These are phyloP conservation scores for Amblyjoppa fuscipennis DNA, from an alignment of 2,888 invertebrate genomes.

Conservation along the genomic window DNA sequence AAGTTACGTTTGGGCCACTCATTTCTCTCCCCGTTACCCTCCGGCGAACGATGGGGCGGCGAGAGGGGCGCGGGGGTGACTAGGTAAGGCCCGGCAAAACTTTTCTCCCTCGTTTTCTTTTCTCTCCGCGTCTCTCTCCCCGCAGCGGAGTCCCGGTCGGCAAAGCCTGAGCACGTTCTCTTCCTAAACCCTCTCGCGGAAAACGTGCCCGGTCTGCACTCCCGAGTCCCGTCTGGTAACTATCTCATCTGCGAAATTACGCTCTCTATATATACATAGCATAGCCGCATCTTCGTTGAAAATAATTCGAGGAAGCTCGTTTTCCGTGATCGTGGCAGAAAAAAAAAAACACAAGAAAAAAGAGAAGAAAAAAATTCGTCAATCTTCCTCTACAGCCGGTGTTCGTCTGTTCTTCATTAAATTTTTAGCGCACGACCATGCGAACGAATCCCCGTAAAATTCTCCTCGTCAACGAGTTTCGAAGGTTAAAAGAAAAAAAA, in stretches of 20 bases:
- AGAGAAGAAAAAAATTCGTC: slow-evolving; percentile 20
- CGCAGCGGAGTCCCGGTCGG: slow-evolving; percentile 23
- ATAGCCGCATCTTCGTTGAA: slow-evolving; percentile 25
- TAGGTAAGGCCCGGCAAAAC: slow-evolving; percentile 39
- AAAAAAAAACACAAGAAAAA: neutral
- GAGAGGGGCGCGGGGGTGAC: neutral
- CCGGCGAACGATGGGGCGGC: slow-evolving; percentile 41
- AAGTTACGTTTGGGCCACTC: slow-evolving; percentile 65
- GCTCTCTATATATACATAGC: slow-evolving; percentile 24
- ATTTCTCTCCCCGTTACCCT: slow-evolving; percentile 61
- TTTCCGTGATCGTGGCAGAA: slow-evolving; percentile 24
- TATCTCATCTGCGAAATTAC: slow-evolving; percentile 63
- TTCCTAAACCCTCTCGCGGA: slow-evolving; percentile 55
- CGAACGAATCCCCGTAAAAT: slow-evolving; percentile 28
- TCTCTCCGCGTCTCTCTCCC: slow-evolving; percentile 36
- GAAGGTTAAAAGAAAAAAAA: slow-evolving; percentile 19
- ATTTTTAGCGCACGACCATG: slow-evolving; percentile 10
- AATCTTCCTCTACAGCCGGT: neutral
- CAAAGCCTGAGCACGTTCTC: slow-evolving; percentile 55
- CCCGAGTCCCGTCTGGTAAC: slow-evolving; percentile 51
- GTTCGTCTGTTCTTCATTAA: slow-evolving; percentile 15
- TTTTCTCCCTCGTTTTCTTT: slow-evolving; percentile 63
- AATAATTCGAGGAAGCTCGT: slow-evolving; percentile 50
- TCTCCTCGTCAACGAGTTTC: slow-evolving; percentile 36
- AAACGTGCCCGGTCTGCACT: slow-evolving; percentile 52